Percentiles rank a stretch among this genome's conserved stretches.
These are phyloP conservation scores for Diploscapter pachys DNA, from an alignment of 1,140 invertebrate species.

Conservation along the genomic window DNA sequence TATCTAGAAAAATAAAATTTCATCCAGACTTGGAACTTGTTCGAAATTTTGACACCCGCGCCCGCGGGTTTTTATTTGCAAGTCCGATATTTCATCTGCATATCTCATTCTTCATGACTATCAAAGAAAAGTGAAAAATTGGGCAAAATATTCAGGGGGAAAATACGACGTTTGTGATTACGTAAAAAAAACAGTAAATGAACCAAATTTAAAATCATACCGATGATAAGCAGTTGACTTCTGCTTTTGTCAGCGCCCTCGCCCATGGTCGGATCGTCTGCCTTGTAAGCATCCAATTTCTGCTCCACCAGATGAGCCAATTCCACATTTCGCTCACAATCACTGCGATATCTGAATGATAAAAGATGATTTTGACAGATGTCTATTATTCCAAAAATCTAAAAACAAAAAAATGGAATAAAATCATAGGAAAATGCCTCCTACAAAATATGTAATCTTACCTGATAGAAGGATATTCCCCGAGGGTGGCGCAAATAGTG, in stretches of 20 bases:
- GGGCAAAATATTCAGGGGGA: neutral
- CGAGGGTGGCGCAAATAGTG: constrained; percentile 95
- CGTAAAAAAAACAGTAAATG: too few relatives aligned
- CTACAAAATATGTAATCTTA: constrained; percentile 62
- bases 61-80: too few relatives aligned
- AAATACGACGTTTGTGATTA: too few relatives aligned
- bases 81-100: too few relatives aligned
- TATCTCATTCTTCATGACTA: too few relatives aligned
- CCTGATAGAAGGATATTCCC: constrained; percentile 94
- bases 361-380: neutral
- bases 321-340: constrained; percentile 93
- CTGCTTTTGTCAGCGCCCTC: constrained; percentile 81
- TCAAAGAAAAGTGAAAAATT: too few relatives aligned
- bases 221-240: constrained; percentile 87
- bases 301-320: constrained; percentile 95
- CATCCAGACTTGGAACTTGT: too few relatives aligned
- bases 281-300: constrained; percentile 98
- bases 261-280: constrained; percentile 99
- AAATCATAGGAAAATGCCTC: too few relatives aligned
- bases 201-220: neutral
- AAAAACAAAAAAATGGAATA: too few relatives aligned
- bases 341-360: constrained; percentile 65
- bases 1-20: too few relatives aligned
- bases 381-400: neutral
- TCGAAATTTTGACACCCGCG: too few relatives aligned